Percentiles rank a stretch among this genome's conserved stretches.
Evolutionary conservation across 2,888 invertebrate species (phyloP).

Genomic region (Himalopsyche kuldschensis): DNA sequence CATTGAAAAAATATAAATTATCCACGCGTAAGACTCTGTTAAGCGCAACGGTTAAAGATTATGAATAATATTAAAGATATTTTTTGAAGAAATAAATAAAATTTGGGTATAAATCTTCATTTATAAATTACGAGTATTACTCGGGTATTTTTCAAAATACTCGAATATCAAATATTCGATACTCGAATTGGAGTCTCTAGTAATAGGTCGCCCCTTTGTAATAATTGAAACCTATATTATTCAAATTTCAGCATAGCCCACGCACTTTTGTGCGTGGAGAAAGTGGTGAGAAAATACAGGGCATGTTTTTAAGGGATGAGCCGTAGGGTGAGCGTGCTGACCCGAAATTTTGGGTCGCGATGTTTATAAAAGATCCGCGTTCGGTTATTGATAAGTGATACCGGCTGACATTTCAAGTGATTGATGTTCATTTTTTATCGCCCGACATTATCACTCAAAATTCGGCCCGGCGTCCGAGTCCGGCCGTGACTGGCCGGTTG

Average conservation of each 20-base stretch:
- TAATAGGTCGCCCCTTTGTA: not conserved
- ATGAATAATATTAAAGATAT: no score
- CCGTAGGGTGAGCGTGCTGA: not conserved
- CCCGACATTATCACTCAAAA: not conserved
- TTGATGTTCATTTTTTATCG: constrained; percentile 21
- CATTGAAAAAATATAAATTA: no score
- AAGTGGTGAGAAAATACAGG: not conserved
- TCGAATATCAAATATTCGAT: no score
- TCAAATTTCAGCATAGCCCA: not conserved
- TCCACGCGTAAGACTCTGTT: no score
- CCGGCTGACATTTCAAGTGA: constrained; percentile 20
- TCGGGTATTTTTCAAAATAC: no score
- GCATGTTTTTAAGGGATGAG: not conserved
- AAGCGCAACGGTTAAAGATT: no score
- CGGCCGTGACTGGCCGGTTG: not conserved
- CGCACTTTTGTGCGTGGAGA: not conserved
- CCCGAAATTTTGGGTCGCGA: not conserved
- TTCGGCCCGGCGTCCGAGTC: not conserved
- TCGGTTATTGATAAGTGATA: constrained; percentile 13
- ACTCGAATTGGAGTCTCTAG: no score
- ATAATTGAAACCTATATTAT: not conserved
- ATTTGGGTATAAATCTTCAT: no score
- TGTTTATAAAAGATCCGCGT: not conserved
- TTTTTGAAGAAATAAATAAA: no score
- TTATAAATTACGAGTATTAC: no score